Evolutionary conservation across 2,113 vertebrate species (phyloP).

Genomic region (Ifrita kowaldi): DNA sequence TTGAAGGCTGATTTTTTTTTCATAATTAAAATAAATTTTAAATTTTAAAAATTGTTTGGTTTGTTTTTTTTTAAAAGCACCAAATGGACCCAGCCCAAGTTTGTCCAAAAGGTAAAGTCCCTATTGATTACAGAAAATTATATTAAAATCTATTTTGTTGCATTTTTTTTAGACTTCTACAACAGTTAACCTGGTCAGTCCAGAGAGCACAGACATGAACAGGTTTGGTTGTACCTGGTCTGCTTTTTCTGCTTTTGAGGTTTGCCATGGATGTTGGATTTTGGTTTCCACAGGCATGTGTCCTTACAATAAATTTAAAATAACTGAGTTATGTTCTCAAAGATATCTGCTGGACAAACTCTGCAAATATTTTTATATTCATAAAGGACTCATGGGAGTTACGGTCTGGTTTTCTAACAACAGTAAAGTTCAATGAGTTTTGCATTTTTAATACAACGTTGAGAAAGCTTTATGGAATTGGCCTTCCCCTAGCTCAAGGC

Average conservation of each 20-base stretch:
- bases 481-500: not conserved
- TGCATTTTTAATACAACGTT: not conserved
- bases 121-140: not conserved
- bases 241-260: not conserved
- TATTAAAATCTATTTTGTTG: not conserved
- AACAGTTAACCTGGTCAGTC: not conserved
- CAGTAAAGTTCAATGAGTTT: not conserved
- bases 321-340: not conserved
- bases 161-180: not conserved
- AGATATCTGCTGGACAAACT: not conserved
- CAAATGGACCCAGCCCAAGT: not conserved
- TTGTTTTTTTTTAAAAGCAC: not conserved
- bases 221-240: not conserved
- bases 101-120: not conserved
- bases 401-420: not conserved
- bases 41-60: not conserved
- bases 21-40: not conserved
- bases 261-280: not conserved
- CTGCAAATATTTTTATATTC: not conserved
- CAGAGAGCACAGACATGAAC: accelerated
- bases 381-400: not conserved
- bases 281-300: not conserved
- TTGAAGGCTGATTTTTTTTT: not conserved
- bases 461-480: not conserved
- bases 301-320: not conserved